Evolutionary conservation across 1,140 invertebrate genomes (phyloP).

Genomic region (Drosophila saltans): DNA sequence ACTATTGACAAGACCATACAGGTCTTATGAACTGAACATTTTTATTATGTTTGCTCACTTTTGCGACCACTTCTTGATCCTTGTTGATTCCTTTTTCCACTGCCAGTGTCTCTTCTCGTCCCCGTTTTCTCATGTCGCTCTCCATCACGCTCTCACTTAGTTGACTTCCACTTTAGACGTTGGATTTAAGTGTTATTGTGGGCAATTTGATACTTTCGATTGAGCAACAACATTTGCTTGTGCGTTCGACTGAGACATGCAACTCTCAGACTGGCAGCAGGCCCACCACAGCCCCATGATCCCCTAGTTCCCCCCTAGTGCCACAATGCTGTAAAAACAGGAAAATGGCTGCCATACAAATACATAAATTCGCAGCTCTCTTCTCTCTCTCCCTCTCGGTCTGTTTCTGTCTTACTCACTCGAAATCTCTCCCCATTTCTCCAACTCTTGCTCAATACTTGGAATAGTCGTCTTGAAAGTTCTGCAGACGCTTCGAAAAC

Average conservation of each 20-base stretch:
- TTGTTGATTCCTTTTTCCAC: background rate
- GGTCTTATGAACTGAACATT: conserved; percentile 50
- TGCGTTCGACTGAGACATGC: conserved; percentile 76
- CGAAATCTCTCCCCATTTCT: conserved; percentile 1
- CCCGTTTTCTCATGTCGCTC: background rate
- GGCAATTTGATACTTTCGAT: conserved; percentile 83
- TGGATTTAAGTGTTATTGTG: conserved; percentile 82
- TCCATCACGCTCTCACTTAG: conserved; percentile 13
- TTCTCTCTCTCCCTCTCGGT: conserved; percentile 6
- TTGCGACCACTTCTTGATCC: conserved; percentile 31
- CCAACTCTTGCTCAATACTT: conserved; percentile 18
- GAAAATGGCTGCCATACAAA: conserved; percentile 72
- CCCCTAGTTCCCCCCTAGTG: conserved; percentile 12
- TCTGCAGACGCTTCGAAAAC: conserved; percentile 70
- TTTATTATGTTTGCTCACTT: conserved; percentile 71
- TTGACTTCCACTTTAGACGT: conserved; percentile 69
- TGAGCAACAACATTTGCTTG: conserved; percentile 82
- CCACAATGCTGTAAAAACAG: conserved; percentile 59
- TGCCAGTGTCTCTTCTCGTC: background rate
- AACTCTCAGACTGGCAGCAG: conserved; percentile 43
- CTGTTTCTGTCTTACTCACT: conserved; percentile 13
- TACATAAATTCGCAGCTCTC: conserved; percentile 25
- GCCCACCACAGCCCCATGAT: conserved; percentile 16
- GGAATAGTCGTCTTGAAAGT: conserved; percentile 45
- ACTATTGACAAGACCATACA: background rate